Evolutionary conservation across 1,140 invertebrate genomes (phyloP), one percentile per base, ranked within the genome.

Genomic region (Neodiprion virginianus): DNA sequence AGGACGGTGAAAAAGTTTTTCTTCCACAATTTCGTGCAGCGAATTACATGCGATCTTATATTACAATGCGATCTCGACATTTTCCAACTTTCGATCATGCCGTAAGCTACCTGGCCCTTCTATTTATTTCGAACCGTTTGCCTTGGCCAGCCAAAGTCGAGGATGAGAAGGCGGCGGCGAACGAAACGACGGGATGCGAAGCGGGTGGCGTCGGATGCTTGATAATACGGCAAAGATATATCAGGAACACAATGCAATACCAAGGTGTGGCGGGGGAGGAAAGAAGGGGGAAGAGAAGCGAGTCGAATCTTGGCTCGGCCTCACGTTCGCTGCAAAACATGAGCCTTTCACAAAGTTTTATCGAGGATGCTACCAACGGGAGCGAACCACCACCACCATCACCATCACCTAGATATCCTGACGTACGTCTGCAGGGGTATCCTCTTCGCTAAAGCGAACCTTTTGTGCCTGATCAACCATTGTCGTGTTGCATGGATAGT

Each of bases 381-480:
- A 8, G 3, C 8, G 53, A 12, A 12, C n/a, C 28, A 40, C 28
- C 28, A 40, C 2, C 28, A 40, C 28, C 28, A 40, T 40, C 28
- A 40, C 28, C 28, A 7, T 3, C 69, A 23, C 28, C 67, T 21
- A 61, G 17, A 21, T 73, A 49, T 73, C 17, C 65, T 48, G 65
- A 67, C 48, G 23, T 14, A 67, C 48, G 23, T 14, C 12, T 48
- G 11, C 23, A 17, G 9, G n/a, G 8, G 53, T 9, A 23, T 14
- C 50, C 17, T 23, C 23, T 40, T 7, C 67, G 40, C 28, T 17
- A 72, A 48, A 48, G 48, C 14, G 21, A 66, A 67, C 14, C 68
- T 73, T 48, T 67, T 68, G 72, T 68, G 65, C 72, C 67, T 73
- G 72, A 73, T 73, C 72, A 73, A 73, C 72, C 72, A 73, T 73